Evolutionary conservation across 1,140 invertebrate genomes (phyloP), one percentile per base, ranked within the genome.

Genomic region (Spodoptera litura): DNA sequence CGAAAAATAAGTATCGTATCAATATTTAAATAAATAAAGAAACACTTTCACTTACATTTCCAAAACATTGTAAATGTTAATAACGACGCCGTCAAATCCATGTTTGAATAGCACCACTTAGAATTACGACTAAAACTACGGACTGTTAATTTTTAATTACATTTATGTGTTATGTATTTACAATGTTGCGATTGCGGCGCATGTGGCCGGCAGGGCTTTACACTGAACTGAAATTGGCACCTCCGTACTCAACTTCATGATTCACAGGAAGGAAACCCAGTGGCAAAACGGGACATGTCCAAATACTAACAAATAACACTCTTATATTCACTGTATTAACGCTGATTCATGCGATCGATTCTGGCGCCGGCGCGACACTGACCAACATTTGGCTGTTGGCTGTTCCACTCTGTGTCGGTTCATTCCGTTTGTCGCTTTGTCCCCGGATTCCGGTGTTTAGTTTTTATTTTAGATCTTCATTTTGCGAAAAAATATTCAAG

Each of bases 181-280:
- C 81, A 78, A 88, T 78, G 58, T 76, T 83, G 78, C 86, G 84
- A 78, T 79, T 85, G 80, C 70, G 66, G 80, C 87, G 84, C 84
- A 81, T 86, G 81, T 85, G 83, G 83, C 78, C 79, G 77, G 84
- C 87, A 87, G 86, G 85, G 86, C 75, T 84, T 85, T 81, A 83
- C 83, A 81, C 71, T 76, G 68, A 81, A 88, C 85, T 88, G 87
- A 85, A 85, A 86, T 82, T 83, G 82, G 84, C 88, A 85, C 85
- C 87, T 86, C 81, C 77, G 80, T 83, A 75, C 81, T 81, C 80
- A 80, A 83, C 79, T 80, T 35, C 82, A 88, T 94, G 91, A 94
- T 88, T 94, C 91, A 94, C 91, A 92, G 93, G 89, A 92, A 91
- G 89, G 87, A 87, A 86, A 83, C 84, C 82, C 83, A 87, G 85